Percentiles rank a stretch among this genome's conserved stretches.
phyloP scores from a whole-genome alignment of 1,140 invertebrate species.

The Drosophila sp. region DNA sequence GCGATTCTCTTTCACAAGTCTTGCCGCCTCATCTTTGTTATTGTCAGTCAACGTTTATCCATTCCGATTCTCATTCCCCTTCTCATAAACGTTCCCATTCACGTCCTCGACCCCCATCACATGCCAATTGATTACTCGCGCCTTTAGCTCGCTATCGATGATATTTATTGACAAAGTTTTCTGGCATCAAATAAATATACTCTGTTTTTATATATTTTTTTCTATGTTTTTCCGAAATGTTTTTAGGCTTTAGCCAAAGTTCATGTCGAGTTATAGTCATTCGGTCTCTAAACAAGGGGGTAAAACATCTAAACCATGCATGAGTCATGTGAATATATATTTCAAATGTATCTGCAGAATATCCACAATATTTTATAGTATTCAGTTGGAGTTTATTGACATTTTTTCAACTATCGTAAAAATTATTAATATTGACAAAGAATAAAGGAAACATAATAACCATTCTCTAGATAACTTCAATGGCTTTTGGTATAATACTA shows the following conservation, averaged over 20 bases:
- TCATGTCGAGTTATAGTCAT: constrained; percentile 29
- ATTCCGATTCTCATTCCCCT: background rate
- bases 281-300: constrained; percentile 2
- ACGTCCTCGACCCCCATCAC: background rate
- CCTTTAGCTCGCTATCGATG: constrained; percentile 54
- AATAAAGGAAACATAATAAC: background rate
- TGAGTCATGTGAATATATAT: constrained; percentile 25
- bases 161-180: constrained; percentile 74
- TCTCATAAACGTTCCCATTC: background rate
- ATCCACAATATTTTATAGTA: constrained; percentile 4
- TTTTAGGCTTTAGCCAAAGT: constrained; percentile 32
- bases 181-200: constrained; percentile 60
- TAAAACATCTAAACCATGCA: constrained; percentile 28
- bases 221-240: constrained; percentile 21
- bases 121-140: constrained; percentile 48
- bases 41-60: constrained; percentile 19
- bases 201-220: constrained; percentile 49
- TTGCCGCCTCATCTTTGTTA: constrained; percentile 21
- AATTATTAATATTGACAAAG: background rate
- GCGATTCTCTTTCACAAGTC: background rate
- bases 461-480: too few species aligned
- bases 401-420: constrained; percentile 23
- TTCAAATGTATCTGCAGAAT: background rate
- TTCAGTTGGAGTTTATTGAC: constrained; percentile 12
- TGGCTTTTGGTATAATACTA: too few species aligned